These are phyloP conservation scores for Pteropus rufus DNA, from an alignment of 2,797 vertebrate genomes.

Conservation along the genomic window DNA sequence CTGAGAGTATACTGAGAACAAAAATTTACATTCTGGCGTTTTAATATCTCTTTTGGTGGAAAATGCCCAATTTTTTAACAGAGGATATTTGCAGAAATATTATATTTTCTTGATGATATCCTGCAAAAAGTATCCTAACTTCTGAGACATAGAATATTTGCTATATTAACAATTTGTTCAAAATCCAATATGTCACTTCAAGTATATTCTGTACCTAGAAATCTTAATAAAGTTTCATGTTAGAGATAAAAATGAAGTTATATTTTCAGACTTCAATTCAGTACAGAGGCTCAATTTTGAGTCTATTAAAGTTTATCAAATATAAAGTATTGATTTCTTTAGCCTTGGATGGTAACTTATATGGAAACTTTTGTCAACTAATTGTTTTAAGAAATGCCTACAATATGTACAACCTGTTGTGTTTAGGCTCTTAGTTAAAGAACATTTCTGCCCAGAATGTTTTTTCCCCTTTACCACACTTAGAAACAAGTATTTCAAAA, in stretches of 20 bases:
- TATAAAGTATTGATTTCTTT: background rate
- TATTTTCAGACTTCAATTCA: background rate
- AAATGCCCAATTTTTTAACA: constrained; percentile 19
- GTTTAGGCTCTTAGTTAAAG: background rate
- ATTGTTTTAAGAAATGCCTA: background rate
- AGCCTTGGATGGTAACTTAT: background rate
- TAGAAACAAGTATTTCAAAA: constrained; percentile 20
- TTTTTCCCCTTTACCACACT: background rate
- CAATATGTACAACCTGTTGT: background rate
- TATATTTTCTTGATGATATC: constrained; percentile 46
- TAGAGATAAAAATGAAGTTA: constrained; percentile 26
- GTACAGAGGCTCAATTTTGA: background rate
- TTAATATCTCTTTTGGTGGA: constrained; percentile 26
- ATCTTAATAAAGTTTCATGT: constrained; percentile 33
- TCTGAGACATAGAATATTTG: constrained; percentile 1
- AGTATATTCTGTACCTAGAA: constrained; percentile 29
- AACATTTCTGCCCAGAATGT: background rate
- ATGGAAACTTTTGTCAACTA: background rate
- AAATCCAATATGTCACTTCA: constrained; percentile 37
- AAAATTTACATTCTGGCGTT: background rate
- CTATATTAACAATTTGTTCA: constrained; percentile 53
- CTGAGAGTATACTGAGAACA: background rate
- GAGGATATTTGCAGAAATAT: constrained; percentile 62
- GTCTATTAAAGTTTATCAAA: constrained; percentile 32
- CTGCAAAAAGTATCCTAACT: constrained; percentile 12